phyloP scores from a whole-genome alignment of 2,113 vertebrate genomes.

The Astur gentilis region DNA sequence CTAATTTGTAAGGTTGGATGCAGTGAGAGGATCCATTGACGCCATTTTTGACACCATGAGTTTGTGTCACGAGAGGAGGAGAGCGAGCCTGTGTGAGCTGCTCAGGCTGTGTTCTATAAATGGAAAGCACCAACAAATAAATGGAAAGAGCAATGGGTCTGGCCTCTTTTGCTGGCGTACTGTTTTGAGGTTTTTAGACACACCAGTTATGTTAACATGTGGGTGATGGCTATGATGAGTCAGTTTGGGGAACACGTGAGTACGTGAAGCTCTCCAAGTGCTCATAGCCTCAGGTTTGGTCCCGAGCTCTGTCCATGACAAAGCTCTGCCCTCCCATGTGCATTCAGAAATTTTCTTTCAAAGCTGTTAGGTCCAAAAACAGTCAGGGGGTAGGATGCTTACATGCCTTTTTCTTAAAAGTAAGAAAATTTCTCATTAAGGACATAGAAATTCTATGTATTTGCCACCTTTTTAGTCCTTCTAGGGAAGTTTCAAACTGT shows the following conservation, averaged over 20 bases:
- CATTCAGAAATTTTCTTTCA: not conserved
- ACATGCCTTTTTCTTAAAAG: not conserved
- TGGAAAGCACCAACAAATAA: not conserved
- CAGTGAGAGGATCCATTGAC: not conserved
- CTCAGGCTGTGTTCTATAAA: rapidly evolving
- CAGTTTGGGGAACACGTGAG: not conserved
- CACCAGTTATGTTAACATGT: not conserved
- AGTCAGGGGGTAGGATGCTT: not conserved
- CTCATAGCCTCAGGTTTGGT: not conserved
- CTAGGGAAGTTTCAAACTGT: not conserved
- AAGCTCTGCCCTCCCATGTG: not conserved
- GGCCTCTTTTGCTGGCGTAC: not conserved
- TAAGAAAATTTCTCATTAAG: not conserved
- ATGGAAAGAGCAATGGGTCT: not conserved
- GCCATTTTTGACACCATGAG: not conserved
- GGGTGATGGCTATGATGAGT: not conserved
- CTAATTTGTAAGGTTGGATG: not conserved
- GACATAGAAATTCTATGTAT: not conserved
- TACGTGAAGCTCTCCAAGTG: not conserved
- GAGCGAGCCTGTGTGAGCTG: not conserved
- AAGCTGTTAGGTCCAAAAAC: not conserved
- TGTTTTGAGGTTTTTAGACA: not conserved
- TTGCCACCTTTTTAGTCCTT: not conserved
- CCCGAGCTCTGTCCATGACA: not conserved
- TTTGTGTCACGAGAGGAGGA: not conserved